Evolutionary conservation across 2,113 vertebrate genomes (phyloP).

Genomic region (Dicrurus megarhynchus): DNA sequence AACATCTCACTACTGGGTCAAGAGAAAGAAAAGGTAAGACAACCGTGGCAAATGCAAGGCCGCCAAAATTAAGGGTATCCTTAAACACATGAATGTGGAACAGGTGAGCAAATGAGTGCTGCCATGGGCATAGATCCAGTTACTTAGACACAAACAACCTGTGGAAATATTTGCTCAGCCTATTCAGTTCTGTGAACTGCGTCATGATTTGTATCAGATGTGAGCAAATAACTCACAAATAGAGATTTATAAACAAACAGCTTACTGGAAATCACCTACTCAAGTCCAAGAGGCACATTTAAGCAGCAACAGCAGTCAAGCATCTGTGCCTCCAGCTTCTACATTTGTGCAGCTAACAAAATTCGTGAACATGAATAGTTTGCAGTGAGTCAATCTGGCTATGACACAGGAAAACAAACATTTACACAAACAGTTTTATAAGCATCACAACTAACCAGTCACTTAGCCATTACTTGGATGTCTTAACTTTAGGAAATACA

Average conservation of each 20-base stretch:
- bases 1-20: not conserved
- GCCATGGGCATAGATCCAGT: not conserved
- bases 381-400: not conserved
- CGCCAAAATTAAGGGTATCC: not conserved
- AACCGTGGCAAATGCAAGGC: not conserved
- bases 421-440: not conserved
- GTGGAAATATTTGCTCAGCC: conserved; percentile 1
- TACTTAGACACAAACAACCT: not conserved
- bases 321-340: not conserved
- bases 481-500: not conserved
- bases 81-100: not conserved
- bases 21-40: not conserved
- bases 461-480: not conserved
- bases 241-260: conserved; percentile 8
- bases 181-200: not conserved
- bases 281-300: not conserved
- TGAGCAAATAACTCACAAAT: not conserved
- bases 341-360: not conserved
- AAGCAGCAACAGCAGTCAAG: too few relatives aligned
- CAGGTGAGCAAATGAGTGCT: not conserved
- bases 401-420: not conserved
- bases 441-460: not conserved
- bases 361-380: not conserved
- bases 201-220: not conserved
- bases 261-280: not conserved